Evolutionary conservation across 1,140 invertebrate species (phyloP).

Genomic region (Coenobita brevimanus): DNA sequence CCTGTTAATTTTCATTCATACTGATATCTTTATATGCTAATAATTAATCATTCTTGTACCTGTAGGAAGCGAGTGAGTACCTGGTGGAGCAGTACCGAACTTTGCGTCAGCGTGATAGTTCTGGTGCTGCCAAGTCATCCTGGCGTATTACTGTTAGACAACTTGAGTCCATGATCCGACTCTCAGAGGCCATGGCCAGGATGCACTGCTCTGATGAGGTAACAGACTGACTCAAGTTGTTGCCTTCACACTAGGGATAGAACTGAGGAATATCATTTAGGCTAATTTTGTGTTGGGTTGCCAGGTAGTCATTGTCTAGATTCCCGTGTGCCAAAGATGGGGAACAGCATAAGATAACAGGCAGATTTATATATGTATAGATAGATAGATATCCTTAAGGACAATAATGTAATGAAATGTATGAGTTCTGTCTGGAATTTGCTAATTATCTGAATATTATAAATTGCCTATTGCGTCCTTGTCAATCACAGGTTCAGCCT

Average conservation of each 20-base stretch:
- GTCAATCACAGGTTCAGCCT: slow-evolving; percentile 75
- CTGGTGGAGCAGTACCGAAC: slow-evolving; percentile 93
- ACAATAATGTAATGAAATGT: too few relatives aligned
- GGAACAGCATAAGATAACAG: too few relatives aligned
- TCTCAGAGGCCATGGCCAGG: slow-evolving; percentile 97
- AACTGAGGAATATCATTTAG: too few relatives aligned
- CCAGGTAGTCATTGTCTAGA: too few relatives aligned
- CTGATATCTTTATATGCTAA: background rate
- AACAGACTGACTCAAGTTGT: slow-evolving; percentile 35
- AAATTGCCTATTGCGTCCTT: background rate
- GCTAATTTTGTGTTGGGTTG: too few relatives aligned
- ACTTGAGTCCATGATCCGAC: slow-evolving; percentile 95
- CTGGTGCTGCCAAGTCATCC: slow-evolving; percentile 80
- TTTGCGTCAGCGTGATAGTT: slow-evolving; percentile 87
- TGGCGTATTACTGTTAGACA: slow-evolving; percentile 99
- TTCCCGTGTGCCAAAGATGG: too few relatives aligned
- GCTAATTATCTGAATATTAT: background rate
- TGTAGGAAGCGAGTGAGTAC: slow-evolving; percentile 86
- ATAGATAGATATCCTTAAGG: too few relatives aligned
- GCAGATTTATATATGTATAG: too few relatives aligned
- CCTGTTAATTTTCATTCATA: background rate
- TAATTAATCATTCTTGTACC: too few relatives aligned
- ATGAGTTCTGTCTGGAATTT: too few relatives aligned
- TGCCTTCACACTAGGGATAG: too few relatives aligned
- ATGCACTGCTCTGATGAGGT: slow-evolving; percentile 95